Evolutionary conservation across 2,797 vertebrate genomes (phyloP), one percentile per base, ranked within the genome.

Genomic region (Coilia nasus): DNA sequence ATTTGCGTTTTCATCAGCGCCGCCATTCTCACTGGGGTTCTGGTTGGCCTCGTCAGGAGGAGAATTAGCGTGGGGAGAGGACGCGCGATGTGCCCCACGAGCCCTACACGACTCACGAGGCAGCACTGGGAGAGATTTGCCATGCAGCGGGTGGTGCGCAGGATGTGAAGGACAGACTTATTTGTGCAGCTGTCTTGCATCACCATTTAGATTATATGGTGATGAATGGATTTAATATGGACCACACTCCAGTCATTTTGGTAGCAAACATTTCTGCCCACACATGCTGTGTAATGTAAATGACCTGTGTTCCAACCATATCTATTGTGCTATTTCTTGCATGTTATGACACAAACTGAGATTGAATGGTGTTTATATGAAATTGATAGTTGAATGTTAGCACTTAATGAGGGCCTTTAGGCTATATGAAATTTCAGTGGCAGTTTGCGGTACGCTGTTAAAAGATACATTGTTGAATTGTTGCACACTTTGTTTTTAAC

Each of bases 1-100:
- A 93, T 93, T 44, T 98, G 97, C 89, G 89, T 98, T 57, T 91
- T 97, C 17, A 92, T 94, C 82, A 96, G 95, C 0, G 84, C 95
- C 41, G 84, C 91, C 56, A 93, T 97, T 89, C 89, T 99, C 85
- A 84, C 92, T 59, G 93, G 90, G 0, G 91, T 97, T 28, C 83
- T 93, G 85, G 56, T 96, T 88, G 92, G 95, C 85, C 89, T 95
- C 88, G 93, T 93, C 81, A 96, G 92, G 90, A 95, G 89, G 87
- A 97, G 93, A 87, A 93, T 92, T 89, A 95, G 91, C 89, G 94
- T 93, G 94, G 88, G 28, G 80, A 83, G 2, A 44, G 87, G 6
- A 81, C 92, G 28, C 86, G 82, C 81, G 50, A 83, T 1, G 86
- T 85, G 84, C 60, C 82, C 57, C 44, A 7, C 60, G 21, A 2